Evolutionary conservation across 2,797 vertebrate genomes (phyloP).

Genomic region (Myripristis murdjan): DNA sequence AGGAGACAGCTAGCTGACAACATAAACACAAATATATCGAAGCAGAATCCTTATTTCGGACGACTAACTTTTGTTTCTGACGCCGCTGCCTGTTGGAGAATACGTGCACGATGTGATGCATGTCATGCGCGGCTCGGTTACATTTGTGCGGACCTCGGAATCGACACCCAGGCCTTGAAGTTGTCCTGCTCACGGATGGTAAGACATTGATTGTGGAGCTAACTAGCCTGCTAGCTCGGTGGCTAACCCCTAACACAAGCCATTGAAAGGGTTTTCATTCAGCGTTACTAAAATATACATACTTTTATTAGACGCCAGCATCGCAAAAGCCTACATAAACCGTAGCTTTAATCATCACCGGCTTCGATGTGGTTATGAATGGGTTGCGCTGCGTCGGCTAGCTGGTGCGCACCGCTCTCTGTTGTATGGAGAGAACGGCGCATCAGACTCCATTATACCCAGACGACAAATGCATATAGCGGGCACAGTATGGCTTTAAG

Average conservation of each 20-base stretch:
- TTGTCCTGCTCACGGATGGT: constrained; percentile 67
- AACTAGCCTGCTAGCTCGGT: constrained; percentile 38
- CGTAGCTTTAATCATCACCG: too few species aligned
- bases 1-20: constrained; percentile 56
- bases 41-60: neutral
- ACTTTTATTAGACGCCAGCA: rapidly evolving
- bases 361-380: too few species aligned
- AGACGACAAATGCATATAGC: too few species aligned
- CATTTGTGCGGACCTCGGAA: constrained; percentile 41
- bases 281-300: neutral
- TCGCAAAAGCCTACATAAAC: rapidly evolving
- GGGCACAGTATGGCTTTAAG: too few species aligned
- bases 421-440: too few species aligned
- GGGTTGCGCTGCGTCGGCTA: too few species aligned
- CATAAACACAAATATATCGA: constrained; percentile 66
- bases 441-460: too few species aligned
- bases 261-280: neutral
- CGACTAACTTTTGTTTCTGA: neutral
- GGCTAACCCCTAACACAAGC: constrained; percentile 38
- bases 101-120: constrained; percentile 10
- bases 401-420: too few species aligned
- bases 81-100: rapidly evolving
- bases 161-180: constrained; percentile 60
- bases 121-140: neutral
- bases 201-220: constrained; percentile 42